Percentiles rank a stretch among this genome's conserved stretches.
phyloP scores from a whole-genome alignment of 2,888 invertebrate species.

The Chalcosyrphus nemorum region DNA sequence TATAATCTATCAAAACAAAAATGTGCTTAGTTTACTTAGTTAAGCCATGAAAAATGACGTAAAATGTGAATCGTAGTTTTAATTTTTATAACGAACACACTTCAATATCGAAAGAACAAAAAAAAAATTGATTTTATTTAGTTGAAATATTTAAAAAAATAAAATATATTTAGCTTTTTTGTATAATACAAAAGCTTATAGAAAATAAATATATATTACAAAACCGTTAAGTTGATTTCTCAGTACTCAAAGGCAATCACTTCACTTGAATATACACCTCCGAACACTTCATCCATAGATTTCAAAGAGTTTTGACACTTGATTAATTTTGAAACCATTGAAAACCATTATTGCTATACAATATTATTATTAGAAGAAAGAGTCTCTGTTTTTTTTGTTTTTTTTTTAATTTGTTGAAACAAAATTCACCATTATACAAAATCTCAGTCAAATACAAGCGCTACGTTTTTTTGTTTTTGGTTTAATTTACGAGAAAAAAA shows the following conservation, averaged over 20 bases:
- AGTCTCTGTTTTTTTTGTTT: slow-evolving; percentile 9
- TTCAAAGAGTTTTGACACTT: slow-evolving; percentile 28
- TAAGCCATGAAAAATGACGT: slow-evolving; percentile 54
- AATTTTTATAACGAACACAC: slow-evolving; percentile 38
- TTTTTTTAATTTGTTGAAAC: no score
- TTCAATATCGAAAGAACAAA: slow-evolving; percentile 25
- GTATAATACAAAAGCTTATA: slow-evolving; percentile 68
- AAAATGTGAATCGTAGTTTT: slow-evolving; percentile 57
- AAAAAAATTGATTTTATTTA: slow-evolving; percentile 29
- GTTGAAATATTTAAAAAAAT: slow-evolving; percentile 29
- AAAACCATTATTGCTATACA: not conserved
- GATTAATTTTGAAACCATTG: slow-evolving; percentile 8
- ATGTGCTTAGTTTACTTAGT: slow-evolving; percentile 63
- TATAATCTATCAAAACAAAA: slow-evolving; percentile 24
- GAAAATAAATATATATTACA: slow-evolving; percentile 28
- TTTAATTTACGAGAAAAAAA: slow-evolving; percentile 10
- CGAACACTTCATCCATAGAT: slow-evolving; percentile 62
- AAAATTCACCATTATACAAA: slow-evolving; percentile 21
- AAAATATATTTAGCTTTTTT: slow-evolving; percentile 60
- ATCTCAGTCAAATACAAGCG: slow-evolving; percentile 15
- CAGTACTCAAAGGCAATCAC: slow-evolving; percentile 62
- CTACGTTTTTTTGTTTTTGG: slow-evolving; percentile 38
- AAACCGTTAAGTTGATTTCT: slow-evolving; percentile 45
- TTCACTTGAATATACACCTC: slow-evolving; percentile 63
- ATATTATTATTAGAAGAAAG: slow-evolving; percentile 5